Base-by-base conservation (phyloP, 2,888 invertebrate species). In the Melikaiella ostensackeni region DNA sequence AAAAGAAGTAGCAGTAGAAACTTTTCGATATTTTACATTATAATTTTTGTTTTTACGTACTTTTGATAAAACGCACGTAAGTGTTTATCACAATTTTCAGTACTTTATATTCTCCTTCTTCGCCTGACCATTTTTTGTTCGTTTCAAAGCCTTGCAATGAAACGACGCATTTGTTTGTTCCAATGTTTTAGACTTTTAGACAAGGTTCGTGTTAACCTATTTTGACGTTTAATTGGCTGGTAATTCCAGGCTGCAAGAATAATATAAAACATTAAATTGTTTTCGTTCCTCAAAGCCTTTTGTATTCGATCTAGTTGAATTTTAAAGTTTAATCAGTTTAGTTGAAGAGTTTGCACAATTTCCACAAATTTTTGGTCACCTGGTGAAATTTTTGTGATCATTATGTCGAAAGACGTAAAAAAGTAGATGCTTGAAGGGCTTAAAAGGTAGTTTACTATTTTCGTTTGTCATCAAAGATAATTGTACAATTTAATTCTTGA, bases 1-100 rank as follows among this genome's bases (percentile, higher is more conserved):
- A n/a, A 30, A 50, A 50, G 70, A n/a, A 70, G 70, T 70, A 70
- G 50, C 70, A 70, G 50, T 70, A 70, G 70, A 70, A 70, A 50
- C 30, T 70, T 64, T 70, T 70, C 50, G 50, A 70, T 70, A 70
- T 70, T 70, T 70, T 70, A 46, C 50, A 27, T 70, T 70, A 70
- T 70, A 70, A 70, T 70, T 70, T 70, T 50, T 11, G n/a, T 70
- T 50, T 70, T 70, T 46, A 50, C 50, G 19, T 42, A 50, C 9
- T 27, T 46, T 70, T 33, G n/a, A 50, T 9, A 24, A 46, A 70
- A 70, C 27, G 70, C 30, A 70, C 46, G 70, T 70, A 70, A 70
- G 70, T 70, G 33, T 16, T 70, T 11, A 50, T 50, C 21, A 42
- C 19, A 46, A 27, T 27, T 50, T 46, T 46, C 30, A 19, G 3